Percentiles rank a stretch among this genome's conserved stretches.
Evolutionary conservation across 1,140 invertebrate genomes (phyloP).

Genomic region (Trachymyrmex cornetzi): DNA sequence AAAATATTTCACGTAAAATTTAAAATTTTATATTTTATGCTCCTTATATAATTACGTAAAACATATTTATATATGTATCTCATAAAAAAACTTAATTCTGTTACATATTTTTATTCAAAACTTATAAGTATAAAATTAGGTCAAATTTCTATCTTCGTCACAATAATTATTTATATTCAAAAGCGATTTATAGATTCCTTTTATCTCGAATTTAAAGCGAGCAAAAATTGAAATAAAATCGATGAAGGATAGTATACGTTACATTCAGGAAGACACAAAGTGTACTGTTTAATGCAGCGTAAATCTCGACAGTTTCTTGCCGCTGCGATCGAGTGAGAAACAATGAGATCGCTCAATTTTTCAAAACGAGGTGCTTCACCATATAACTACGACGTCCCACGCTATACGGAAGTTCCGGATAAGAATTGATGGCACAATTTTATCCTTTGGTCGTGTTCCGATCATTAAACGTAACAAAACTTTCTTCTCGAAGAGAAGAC

Average conservation of each 20-base stretch:
- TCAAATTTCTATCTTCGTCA: neutral
- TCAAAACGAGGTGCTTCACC: neutral
- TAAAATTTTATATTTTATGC: no score
- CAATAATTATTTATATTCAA: constrained; percentile 13
- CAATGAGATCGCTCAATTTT: constrained; percentile 42
- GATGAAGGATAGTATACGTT: neutral
- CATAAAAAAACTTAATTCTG: neutral
- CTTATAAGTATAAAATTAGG: neutral
- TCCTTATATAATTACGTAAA: no score
- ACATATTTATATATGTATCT: no score
- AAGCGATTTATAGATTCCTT: neutral
- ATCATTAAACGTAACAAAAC: constrained; percentile 5
- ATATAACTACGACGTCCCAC: constrained; percentile 20
- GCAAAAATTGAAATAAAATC: constrained; percentile 14
- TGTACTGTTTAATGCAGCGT: constrained; percentile 17
- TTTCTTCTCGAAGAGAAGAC: neutral
- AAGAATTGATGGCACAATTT: constrained; percentile 56
- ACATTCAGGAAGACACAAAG: neutral
- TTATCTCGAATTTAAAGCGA: neutral
- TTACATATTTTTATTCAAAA: neutral
- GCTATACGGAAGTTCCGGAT: neutral
- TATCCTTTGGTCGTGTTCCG: neutral
- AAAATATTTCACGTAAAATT: constrained; percentile 9
- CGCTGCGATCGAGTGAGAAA: constrained; percentile 38
- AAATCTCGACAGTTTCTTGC: constrained; percentile 41